Evolutionary conservation across 2,113 vertebrate genomes (phyloP), one percentile per base, ranked within the genome.

Genomic region (Oenanthe oenanthe): DNA sequence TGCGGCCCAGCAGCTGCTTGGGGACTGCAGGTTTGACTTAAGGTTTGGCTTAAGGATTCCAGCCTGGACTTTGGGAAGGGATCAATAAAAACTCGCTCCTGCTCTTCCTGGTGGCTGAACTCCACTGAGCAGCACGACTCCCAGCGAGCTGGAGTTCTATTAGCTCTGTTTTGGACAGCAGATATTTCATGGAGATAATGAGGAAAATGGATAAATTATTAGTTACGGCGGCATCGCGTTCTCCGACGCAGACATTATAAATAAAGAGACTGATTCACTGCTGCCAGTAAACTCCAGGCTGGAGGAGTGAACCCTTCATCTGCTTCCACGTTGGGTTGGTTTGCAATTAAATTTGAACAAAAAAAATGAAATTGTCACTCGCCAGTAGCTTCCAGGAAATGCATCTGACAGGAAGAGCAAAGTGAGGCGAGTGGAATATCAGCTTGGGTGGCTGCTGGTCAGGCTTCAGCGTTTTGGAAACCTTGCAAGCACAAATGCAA

Each of bases 1-100:
- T 80, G 81, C 28, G 17, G 87, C 85, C 95, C 96, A 94, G 8
- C 97, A 94, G 97, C 97, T 97, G 96, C 97, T 94, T 3, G 7
- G 90, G 84, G 95, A 83, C 17, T 47, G 28, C 20, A 5, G 76
- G 13, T 92, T 91, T 56, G 65, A 29, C 95, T 81, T 54, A 19
- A 84, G 96, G 24, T 92, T 94, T 76, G 70, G 47, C 95, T 81
- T 78, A 26, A 72, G 95, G 28, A 93, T 94, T 92, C 81, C 73
- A 56, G 85, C 57, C 18, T 81, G 91, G 45, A 16, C 73, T 71
- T 51, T 2, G 45, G 71, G 86, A 82, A 82, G 71, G 43, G 13
- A 42, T 82, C 65, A 0, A 3, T 51, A 9, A 24, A 88, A 85
- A 79, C 81, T 96, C 82, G 2, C 63, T 25, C 36, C 20, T 45